Evolutionary conservation across 2,797 vertebrate genomes (phyloP).

Genomic region (Bryconaethiops microstoma): DNA sequence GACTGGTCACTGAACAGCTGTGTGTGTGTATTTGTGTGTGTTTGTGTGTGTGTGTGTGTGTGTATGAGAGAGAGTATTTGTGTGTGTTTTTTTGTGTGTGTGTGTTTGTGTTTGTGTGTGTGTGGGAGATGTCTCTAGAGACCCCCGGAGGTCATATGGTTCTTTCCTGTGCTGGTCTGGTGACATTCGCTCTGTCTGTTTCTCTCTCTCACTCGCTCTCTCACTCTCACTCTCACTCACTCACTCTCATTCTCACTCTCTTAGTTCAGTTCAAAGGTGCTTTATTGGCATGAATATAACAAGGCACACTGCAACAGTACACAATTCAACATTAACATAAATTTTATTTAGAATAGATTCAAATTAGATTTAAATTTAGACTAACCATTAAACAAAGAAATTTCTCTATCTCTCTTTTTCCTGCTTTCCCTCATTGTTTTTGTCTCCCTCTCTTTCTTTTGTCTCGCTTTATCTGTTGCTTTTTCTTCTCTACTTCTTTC

Average conservation of each 20-base stretch:
- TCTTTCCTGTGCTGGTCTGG: slow-evolving; percentile 46
- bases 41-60: neutral
- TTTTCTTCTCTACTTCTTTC: neutral
- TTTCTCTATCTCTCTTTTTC: slow-evolving; percentile 38
- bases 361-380: no score
- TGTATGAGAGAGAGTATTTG: no score
- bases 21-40: neutral
- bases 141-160: slow-evolving; percentile 31
- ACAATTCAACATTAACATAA: no score
- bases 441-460: slow-evolving; percentile 5
- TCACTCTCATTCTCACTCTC: slow-evolving; percentile 48
- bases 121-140: neutral
- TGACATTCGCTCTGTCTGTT: slow-evolving; percentile 39
- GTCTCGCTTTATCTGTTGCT: neutral
- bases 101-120: neutral
- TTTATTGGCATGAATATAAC: no score
- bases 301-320: no score
- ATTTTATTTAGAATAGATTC: no score
- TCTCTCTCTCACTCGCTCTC: slow-evolving; percentile 24
- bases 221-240: slow-evolving; percentile 14
- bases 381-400: no score
- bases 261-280: neutral
- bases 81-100: no score
- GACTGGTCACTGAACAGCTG: neutral
- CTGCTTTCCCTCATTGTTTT: slow-evolving; percentile 1